These are phyloP conservation scores for Morbakka virulenta DNA, from an alignment of 30 jellyfish, hydroid and myxozoan species.

Conservation along the genomic window DNA sequence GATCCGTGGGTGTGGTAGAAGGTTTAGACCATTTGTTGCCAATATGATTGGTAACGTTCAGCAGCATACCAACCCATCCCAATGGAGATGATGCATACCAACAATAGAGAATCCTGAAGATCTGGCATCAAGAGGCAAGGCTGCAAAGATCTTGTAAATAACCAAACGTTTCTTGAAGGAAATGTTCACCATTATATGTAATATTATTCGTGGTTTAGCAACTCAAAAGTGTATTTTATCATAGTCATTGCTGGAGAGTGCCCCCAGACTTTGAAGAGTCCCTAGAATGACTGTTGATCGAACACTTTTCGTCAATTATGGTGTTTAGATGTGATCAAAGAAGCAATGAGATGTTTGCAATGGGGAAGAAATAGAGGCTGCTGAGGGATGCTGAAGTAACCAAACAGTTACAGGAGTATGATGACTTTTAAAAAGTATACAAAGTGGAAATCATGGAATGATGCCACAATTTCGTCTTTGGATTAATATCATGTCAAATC, in stretches of 20 bases:
- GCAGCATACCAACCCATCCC: not conserved
- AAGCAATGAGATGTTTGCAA: constrained; percentile 3
- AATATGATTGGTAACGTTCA: constrained; percentile 11
- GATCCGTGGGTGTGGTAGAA: constrained; percentile 1
- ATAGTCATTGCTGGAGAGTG: constrained; percentile 40
- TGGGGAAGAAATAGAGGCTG: constrained; percentile 13
- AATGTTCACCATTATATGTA: constrained; percentile 18
- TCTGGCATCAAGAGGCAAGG: too few species aligned
- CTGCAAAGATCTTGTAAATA: too few species aligned
- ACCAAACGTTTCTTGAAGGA: constrained; percentile 63
- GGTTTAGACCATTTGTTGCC: constrained; percentile 23
- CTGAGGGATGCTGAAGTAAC: constrained; percentile 22
- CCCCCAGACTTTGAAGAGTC: constrained; percentile 27
- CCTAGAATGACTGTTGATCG: constrained; percentile 31
- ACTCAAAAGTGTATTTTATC: constrained; percentile 30
- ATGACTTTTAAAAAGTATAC: constrained; percentile 5
- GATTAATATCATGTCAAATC: constrained; percentile 22
- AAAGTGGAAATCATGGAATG: constrained; percentile 16
- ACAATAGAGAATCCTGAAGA: too few species aligned
- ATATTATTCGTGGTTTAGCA: constrained; percentile 36
- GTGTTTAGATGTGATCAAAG: not conserved
- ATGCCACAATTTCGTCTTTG: constrained; percentile 43
- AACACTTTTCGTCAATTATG: constrained; percentile 7
- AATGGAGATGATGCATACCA: too few species aligned
- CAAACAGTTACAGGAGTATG: constrained; percentile 14